Evolutionary conservation across 2,113 vertebrate species (phyloP).

Genomic region (Gulo gulo): DNA sequence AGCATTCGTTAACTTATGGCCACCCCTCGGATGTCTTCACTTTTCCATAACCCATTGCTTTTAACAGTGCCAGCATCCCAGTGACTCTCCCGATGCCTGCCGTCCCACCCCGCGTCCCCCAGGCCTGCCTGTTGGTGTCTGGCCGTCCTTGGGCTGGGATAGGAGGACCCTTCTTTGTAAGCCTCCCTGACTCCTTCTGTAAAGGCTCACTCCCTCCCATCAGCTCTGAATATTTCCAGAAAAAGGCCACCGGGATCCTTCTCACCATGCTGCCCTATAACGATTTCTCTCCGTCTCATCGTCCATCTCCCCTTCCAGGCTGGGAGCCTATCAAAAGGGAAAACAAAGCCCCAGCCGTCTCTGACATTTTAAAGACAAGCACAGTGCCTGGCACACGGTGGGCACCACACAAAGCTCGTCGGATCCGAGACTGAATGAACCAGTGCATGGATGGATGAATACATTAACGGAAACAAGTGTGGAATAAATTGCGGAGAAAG

Average conservation of each 20-base stretch:
- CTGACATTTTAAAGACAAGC: not conserved
- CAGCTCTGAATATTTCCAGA: not conserved
- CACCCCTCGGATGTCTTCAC: accelerated
- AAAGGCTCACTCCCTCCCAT: not conserved
- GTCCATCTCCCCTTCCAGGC: not conserved
- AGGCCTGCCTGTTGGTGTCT: not conserved
- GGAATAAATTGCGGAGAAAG: not conserved
- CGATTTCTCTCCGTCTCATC: accelerated
- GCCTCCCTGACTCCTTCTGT: not conserved
- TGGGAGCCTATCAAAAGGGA: not conserved
- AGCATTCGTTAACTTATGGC: accelerated
- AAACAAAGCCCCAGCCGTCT: accelerated
- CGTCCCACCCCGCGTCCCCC: not conserved
- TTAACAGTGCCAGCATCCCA: accelerated
- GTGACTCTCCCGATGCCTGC: accelerated
- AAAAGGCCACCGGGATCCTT: too few species aligned
- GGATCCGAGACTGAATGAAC: accelerated
- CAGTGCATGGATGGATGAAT: not conserved
- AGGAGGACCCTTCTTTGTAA: not conserved
- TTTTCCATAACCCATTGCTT: not conserved
- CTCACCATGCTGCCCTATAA: accelerated
- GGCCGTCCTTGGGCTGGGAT: accelerated
- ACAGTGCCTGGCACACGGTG: not conserved
- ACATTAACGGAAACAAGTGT: not conserved
- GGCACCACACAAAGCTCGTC: accelerated